A percentile compares a stretch with the other conserved stretches of the same genome.
phyloP scores from a whole-genome alignment of 2,888 invertebrate species.

The Panorpa germanica region DNA sequence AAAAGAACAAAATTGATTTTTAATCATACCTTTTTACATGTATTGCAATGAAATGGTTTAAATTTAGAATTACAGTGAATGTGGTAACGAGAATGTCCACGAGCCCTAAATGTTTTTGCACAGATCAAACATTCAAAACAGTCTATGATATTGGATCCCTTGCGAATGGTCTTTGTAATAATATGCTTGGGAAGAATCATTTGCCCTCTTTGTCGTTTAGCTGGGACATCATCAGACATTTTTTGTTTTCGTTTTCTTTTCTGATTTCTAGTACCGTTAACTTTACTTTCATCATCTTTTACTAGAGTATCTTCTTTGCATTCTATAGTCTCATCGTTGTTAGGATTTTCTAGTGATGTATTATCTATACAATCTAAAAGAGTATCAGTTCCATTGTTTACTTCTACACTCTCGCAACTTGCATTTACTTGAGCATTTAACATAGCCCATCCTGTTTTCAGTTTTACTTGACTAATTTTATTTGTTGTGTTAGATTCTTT shows the following conservation, averaged over 20 bases:
- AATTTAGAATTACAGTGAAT: conserved; percentile 33
- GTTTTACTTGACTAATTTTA: too few species aligned
- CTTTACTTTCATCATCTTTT: conserved; percentile 9
- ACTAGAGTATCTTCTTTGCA: conserved; percentile 9
- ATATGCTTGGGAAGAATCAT: conserved; percentile 12
- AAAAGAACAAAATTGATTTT: too few species aligned
- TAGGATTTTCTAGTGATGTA: neutral
- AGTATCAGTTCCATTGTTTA: neutral
- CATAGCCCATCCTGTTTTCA: conserved; percentile 1
- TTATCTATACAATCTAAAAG: too few species aligned
- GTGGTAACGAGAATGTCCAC: conserved; percentile 45
- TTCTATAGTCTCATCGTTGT: conserved; percentile 7
- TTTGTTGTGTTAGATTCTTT: too few species aligned
- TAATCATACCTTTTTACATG: conserved; percentile 19
- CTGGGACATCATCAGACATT: too few species aligned
- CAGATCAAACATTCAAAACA: conserved; percentile 40
- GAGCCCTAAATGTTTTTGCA: conserved; percentile 43
- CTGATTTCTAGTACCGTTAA: too few species aligned
- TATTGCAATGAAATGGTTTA: conserved; percentile 28
- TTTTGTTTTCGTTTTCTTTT: neutral
- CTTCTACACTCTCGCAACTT: neutral
- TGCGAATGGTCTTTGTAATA: conserved; percentile 9
- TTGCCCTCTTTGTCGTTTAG: conserved; percentile 8
- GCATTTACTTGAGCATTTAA: neutral
- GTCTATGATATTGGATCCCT: conserved; percentile 30